Percentiles rank a stretch among this genome's conserved stretches.
These are phyloP conservation scores for Mycetomoellerius zeteki DNA, from an alignment of 1,140 invertebrate genomes.

Conservation along the genomic window DNA sequence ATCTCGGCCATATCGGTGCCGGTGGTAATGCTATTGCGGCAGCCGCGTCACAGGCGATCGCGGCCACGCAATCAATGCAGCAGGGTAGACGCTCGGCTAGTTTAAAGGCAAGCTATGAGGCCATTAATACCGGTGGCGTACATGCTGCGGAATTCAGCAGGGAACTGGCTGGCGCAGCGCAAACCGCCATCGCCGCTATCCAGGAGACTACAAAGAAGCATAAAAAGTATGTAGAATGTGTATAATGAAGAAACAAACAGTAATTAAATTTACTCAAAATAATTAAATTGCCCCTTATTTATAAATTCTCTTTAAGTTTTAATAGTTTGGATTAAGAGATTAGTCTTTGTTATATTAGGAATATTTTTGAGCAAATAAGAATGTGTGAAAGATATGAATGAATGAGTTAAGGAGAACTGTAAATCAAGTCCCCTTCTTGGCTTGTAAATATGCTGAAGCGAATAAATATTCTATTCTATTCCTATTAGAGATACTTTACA, in stretches of 20 bases:
- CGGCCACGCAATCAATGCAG: slow-evolving; percentile 98
- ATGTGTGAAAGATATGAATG: too few species aligned
- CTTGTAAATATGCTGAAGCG: too few species aligned
- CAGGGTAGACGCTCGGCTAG: slow-evolving; percentile 97
- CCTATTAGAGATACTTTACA: not conserved
- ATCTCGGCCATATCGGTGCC: slow-evolving; percentile 91
- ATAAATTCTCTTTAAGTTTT: not conserved
- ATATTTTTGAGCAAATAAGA: too few species aligned
- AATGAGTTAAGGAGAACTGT: too few species aligned
- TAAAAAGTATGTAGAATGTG: slow-evolving; percentile 87
- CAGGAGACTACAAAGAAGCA: slow-evolving; percentile 90
- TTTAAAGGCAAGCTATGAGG: slow-evolving; percentile 97
- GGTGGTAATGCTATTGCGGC: slow-evolving; percentile 96
- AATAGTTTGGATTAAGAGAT: not conserved
- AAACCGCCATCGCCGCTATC: slow-evolving; percentile 92
- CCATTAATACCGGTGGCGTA: slow-evolving; percentile 90
- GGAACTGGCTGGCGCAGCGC: slow-evolving; percentile 92
- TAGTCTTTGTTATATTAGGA: not conserved
- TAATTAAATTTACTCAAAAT: too few species aligned
- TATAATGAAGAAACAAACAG: slow-evolving; percentile 9
- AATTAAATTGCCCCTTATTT: not conserved
- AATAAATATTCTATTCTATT: too few species aligned
- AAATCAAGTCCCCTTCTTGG: too few species aligned
- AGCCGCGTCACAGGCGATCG: slow-evolving; percentile 98
- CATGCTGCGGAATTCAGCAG: slow-evolving; percentile 88